These are phyloP conservation scores for Andrena minutula DNA, from an alignment of 2,888 invertebrate species.

Conservation along the genomic window DNA sequence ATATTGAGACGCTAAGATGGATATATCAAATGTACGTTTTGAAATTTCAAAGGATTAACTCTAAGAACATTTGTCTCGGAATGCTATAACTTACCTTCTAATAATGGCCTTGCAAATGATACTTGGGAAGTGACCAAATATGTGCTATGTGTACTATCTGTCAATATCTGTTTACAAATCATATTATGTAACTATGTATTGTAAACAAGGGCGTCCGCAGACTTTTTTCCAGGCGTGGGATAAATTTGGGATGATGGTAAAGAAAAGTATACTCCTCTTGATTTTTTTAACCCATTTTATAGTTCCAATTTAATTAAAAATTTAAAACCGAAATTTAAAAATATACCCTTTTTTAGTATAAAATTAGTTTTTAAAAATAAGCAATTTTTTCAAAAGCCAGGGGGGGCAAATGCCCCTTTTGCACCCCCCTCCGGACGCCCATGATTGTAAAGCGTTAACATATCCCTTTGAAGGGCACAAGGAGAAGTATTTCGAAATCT, in stretches of 20 bases:
- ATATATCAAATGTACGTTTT: slow-evolving; percentile 27
- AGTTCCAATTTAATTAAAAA: too few species aligned
- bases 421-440: too few species aligned
- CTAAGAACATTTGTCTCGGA: slow-evolving; percentile 16
- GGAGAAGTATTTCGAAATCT: not conserved
- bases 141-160: slow-evolving; percentile 22
- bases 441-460: slow-evolving; percentile 43
- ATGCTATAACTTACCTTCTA: slow-evolving; percentile 50
- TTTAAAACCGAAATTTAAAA: too few species aligned
- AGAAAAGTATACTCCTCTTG: too few species aligned
- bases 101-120: slow-evolving; percentile 56
- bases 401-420: too few species aligned
- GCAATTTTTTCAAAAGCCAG: too few species aligned
- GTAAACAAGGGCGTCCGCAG: too few species aligned
- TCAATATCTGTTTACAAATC: slow-evolving; percentile 49
- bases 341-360: too few species aligned
- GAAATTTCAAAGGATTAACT: slow-evolving; percentile 18
- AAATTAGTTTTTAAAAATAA: too few species aligned
- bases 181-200: slow-evolving; percentile 27
- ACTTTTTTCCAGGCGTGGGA: too few species aligned
- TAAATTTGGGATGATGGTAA: too few species aligned
- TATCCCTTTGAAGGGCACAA: slow-evolving; percentile 41
- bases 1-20: slow-evolving; percentile 5
- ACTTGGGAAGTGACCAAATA: slow-evolving; percentile 49
- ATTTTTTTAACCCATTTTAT: too few species aligned